Evolutionary conservation across 2,113 vertebrate genomes (phyloP).

Genomic region (Polypterus senegalus): DNA sequence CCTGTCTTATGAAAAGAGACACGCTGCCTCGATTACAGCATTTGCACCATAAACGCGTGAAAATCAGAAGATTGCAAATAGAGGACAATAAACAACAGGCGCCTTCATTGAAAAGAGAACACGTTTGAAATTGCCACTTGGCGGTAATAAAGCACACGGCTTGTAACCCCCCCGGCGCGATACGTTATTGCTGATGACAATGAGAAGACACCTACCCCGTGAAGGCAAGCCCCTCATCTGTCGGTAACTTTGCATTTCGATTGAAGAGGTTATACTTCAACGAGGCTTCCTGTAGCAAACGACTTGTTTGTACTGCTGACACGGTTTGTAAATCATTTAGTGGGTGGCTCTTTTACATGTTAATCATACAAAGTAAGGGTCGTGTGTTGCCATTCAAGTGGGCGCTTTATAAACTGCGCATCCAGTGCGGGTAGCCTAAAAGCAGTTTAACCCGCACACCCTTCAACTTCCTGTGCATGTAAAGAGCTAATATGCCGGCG

Average conservation of each 20-base stretch:
- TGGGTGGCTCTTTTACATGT: slow-evolving; percentile 26
- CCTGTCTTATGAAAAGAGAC: slow-evolving; percentile 6
- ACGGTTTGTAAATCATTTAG: slow-evolving; percentile 16
- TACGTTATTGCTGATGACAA: slow-evolving; percentile 37
- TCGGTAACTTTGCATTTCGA: slow-evolving; percentile 12
- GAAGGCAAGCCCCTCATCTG: slow-evolving; percentile 23
- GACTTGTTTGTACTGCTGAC: slow-evolving; percentile 13
- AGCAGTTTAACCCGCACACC: neutral
- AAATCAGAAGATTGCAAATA: slow-evolving; percentile 41
- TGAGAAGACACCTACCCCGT: slow-evolving; percentile 17
- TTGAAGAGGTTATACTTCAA: slow-evolving; percentile 9
- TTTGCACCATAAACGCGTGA: slow-evolving; percentile 43
- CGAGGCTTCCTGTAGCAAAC: slow-evolving; percentile 18
- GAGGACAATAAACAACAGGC: slow-evolving; percentile 47
- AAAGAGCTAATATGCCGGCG: slow-evolving; percentile 23
- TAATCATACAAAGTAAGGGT: slow-evolving; percentile 26
- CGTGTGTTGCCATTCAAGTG: slow-evolving; percentile 14
- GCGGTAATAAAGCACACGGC: slow-evolving; percentile 40
- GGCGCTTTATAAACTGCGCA: slow-evolving; percentile 18
- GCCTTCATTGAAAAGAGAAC: slow-evolving; percentile 35
- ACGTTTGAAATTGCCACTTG: slow-evolving; percentile 53
- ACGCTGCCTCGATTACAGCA: slow-evolving; percentile 29
- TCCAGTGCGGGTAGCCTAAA: too few relatives aligned
- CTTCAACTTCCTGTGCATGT: slow-evolving; percentile 1
- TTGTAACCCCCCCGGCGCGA: slow-evolving; percentile 22